phyloP scores from a whole-genome alignment of 2,797 vertebrate genomes.

The Pseudomugil tenellus region DNA sequence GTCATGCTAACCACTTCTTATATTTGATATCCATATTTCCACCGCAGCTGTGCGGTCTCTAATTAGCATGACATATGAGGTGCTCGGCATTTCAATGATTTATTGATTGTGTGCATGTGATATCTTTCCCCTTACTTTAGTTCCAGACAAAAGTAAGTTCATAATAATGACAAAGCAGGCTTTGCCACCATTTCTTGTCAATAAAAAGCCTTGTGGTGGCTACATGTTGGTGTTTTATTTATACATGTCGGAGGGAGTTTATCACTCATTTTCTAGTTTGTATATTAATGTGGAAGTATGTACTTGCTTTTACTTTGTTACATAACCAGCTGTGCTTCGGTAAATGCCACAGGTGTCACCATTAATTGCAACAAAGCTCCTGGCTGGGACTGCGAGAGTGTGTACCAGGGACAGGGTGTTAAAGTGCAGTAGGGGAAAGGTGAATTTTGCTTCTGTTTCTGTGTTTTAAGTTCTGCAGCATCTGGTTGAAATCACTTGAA shows the following conservation, averaged over 20 bases:
- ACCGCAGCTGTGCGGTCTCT: slow-evolving; percentile 12
- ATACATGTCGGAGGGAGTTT: slow-evolving; percentile 13
- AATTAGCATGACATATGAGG: slow-evolving; percentile 29
- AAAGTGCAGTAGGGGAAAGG: slow-evolving; percentile 25
- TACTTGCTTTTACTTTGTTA: slow-evolving; percentile 10
- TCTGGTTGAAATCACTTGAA: slow-evolving; percentile 38
- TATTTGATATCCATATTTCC: slow-evolving; percentile 28
- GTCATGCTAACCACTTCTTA: background rate
- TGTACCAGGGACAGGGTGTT: slow-evolving; percentile 32
- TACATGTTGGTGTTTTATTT: slow-evolving; percentile 21
- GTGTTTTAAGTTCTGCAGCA: slow-evolving; percentile 34
- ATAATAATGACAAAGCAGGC: slow-evolving; percentile 20
- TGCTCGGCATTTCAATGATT: slow-evolving; percentile 24
- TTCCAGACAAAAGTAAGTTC: slow-evolving; percentile 25
- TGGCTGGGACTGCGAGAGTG: slow-evolving; percentile 31
- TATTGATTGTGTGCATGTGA: slow-evolving; percentile 31
- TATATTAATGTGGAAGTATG: slow-evolving; percentile 35
- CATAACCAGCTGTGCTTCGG: slow-evolving; percentile 47
- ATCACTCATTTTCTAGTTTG: slow-evolving; percentile 32
- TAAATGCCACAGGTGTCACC: slow-evolving; percentile 49
- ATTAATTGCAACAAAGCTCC: slow-evolving; percentile 51
- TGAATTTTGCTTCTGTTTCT: slow-evolving; percentile 31
- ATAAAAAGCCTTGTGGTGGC: slow-evolving; percentile 42
- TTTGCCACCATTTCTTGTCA: slow-evolving; percentile 35
- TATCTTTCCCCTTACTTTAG: slow-evolving; percentile 2